Percentiles rank a stretch among this genome's conserved stretches.
Conservation (phyloP, 2,888 invertebrate genomes). For the Scaptomyza polygonia region DNA sequence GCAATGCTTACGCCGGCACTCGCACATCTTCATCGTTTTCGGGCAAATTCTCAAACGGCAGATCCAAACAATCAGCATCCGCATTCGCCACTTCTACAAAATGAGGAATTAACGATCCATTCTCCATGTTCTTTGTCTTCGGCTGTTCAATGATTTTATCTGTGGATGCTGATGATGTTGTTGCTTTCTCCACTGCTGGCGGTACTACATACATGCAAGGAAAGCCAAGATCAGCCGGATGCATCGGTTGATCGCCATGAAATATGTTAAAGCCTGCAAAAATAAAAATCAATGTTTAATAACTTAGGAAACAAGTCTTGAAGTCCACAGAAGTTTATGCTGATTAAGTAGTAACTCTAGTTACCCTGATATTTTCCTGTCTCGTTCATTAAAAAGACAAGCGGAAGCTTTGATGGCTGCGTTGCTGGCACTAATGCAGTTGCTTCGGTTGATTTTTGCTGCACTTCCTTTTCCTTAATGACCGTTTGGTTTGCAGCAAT, state of each 20-base stretch:
- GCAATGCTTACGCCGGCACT: constrained; percentile 50
- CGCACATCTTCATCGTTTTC: constrained; percentile 24
- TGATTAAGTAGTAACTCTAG: neutral
- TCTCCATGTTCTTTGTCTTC: constrained; percentile 50
- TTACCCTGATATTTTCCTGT: constrained; percentile 82
- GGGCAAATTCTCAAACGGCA: constrained; percentile 59
- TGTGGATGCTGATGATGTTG: neutral
- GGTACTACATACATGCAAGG: constrained; percentile 46
- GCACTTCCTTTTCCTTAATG: neutral
- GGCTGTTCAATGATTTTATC: constrained; percentile 15
- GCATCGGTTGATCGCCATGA: constrained; percentile 57
- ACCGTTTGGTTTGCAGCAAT: constrained; percentile 13
- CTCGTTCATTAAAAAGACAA: constrained; percentile 81
- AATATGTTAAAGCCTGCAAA: constrained; percentile 80
- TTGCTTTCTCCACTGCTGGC: neutral
- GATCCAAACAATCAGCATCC: constrained; percentile 45
- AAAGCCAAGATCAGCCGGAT: constrained; percentile 50
- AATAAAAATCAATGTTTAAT: too few relatives aligned
- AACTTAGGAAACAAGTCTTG: neutral
- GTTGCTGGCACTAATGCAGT: constrained; percentile 24
- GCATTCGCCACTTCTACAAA: constrained; percentile 15
- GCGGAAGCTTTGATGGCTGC: constrained; percentile 76
- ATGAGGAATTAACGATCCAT: constrained; percentile 2
- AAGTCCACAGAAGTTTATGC: neutral
- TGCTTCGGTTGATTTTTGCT: neutral